Conservation (phyloP, 2,888 invertebrate genomes). For the Drosophila multiciliata region DNA sequence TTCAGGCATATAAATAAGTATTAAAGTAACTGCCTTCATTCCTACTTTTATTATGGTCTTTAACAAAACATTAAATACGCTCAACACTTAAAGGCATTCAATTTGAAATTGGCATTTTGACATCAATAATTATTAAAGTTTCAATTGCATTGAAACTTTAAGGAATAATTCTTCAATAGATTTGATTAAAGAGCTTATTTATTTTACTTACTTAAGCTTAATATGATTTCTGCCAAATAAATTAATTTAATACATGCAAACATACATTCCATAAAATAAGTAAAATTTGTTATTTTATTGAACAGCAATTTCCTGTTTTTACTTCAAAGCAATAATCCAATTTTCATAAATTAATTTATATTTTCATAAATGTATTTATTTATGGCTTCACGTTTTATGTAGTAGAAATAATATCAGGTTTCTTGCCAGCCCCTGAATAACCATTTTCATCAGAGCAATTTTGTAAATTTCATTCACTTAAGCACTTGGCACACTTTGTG, state of each 20-base stretch:
- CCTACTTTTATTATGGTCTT: neutral
- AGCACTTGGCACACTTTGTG: conserved; percentile 1
- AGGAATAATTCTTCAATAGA: neutral
- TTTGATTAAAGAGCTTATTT: neutral
- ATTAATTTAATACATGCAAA: neutral
- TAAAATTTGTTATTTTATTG: neutral
- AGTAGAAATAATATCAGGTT: neutral
- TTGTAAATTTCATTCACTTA: conserved; percentile 18
- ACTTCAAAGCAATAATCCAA: neutral
- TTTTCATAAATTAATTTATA: neutral
- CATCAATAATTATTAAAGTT: too few species aligned
- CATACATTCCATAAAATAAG: neutral
- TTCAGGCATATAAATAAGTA: conserved; percentile 16
- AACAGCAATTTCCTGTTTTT: neutral
- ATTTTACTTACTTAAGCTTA: neutral
- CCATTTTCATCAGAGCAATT: neutral
- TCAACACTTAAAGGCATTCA: neutral
- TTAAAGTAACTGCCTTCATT: neutral
- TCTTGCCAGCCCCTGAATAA: neutral
- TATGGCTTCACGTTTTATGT: neutral
- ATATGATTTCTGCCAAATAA: neutral
- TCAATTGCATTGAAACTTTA: neutral
- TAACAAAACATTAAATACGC: neutral
- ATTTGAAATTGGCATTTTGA: neutral
- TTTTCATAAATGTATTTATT: too few species aligned